Percentiles rank a stretch among this genome's conserved stretches.
Conservation (phyloP, 2,888 invertebrate genomes). For the Drosophila mulleri region DNA sequence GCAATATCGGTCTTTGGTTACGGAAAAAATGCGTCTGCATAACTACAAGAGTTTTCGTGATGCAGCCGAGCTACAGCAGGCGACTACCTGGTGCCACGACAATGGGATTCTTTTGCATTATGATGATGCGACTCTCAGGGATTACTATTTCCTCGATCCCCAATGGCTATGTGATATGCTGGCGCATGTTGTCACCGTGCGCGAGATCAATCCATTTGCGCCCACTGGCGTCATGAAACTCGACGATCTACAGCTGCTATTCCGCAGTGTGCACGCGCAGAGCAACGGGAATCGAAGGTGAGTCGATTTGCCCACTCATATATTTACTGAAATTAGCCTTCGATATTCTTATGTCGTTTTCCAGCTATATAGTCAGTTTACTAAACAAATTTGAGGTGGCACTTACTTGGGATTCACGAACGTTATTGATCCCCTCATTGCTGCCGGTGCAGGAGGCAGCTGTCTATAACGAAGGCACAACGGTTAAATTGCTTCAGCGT, state of each 20-base stretch:
- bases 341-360: constrained; percentile 5
- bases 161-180: constrained; percentile 99
- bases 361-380: constrained; percentile 94
- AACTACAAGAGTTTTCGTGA: constrained; percentile 88
- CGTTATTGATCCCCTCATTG: constrained; percentile 95
- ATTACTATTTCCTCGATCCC: constrained; percentile 98
- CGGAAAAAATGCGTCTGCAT: constrained; percentile 84
- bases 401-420: constrained; percentile 96
- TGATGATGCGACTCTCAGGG: constrained; percentile 96
- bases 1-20: constrained; percentile 87
- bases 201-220: constrained; percentile 99
- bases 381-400: constrained; percentile 99
- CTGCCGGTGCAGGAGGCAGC: constrained; percentile 92
- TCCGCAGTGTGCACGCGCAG: constrained; percentile 93
- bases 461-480: constrained; percentile 80
- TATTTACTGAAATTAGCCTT: too few species aligned
- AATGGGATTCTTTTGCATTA: constrained; percentile 98
- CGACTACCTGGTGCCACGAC: constrained; percentile 98
- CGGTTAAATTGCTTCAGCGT: constrained; percentile 83
- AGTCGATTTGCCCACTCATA: background rate
- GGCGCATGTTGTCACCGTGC: constrained; percentile 97
- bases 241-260: constrained; percentile 95
- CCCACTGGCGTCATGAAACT: constrained; percentile 96
- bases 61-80: constrained; percentile 95
- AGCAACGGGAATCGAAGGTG: constrained; percentile 87